phyloP scores from a whole-genome alignment of 2,888 invertebrate species.

The Frankliniella intonsa region DNA sequence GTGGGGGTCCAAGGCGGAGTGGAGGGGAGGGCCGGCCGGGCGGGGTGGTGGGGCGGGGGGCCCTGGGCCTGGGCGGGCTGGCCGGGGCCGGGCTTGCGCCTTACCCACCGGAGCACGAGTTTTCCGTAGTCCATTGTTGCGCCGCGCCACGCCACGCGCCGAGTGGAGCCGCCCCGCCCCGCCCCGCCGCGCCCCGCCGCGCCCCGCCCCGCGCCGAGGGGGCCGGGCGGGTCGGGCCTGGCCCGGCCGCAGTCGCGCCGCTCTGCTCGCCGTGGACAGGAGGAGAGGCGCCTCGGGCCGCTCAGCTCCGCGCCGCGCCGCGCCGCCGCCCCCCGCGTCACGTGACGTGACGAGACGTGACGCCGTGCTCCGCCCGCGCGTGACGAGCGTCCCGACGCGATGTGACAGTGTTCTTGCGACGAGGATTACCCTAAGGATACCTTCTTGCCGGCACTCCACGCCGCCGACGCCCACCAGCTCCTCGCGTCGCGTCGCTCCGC shows the following conservation, averaged over 20 bases:
- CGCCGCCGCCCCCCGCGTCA: too few relatives aligned
- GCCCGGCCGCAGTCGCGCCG: neutral
- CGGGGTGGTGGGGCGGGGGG: neutral
- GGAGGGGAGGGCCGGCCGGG: neutral
- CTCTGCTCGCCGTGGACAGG: neutral
- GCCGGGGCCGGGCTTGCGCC: neutral
- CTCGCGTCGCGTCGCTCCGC: neutral
- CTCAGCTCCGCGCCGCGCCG: neutral
- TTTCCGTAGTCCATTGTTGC: constrained; percentile 19
- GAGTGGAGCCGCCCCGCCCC: neutral
- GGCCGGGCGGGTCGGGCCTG: too few relatives aligned
- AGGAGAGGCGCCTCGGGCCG: neutral
- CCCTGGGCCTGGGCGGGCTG: neutral
- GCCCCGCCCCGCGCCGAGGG: neutral
- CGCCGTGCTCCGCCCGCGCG: too few relatives aligned
- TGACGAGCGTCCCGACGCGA: neutral
- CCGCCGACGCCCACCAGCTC: neutral
- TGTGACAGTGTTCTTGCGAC: neutral
- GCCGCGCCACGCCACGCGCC: neutral
- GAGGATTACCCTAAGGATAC: neutral
- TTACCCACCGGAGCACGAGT: constrained; percentile 17
- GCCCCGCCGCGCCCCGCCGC: neutral
- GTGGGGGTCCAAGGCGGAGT: neutral
- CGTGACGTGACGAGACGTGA: too few relatives aligned
- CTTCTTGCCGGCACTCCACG: neutral